Evolutionary conservation across 1,140 invertebrate genomes (phyloP).

Genomic region (Calosoma granatense): DNA sequence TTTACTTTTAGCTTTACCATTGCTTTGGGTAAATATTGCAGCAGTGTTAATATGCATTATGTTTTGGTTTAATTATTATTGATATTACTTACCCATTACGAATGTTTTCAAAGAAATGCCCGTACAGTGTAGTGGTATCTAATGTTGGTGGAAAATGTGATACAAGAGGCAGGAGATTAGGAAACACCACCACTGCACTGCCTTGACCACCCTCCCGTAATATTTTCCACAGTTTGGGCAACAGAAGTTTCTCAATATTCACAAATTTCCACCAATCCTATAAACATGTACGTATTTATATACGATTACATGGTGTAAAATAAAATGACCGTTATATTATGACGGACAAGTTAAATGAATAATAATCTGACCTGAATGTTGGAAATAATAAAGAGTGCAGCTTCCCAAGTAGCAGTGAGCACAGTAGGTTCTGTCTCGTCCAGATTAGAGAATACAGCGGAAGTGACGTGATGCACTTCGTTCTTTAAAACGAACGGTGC

Average conservation of each 20-base stretch:
- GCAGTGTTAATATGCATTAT: conserved; percentile 14
- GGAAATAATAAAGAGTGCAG: conserved; percentile 45
- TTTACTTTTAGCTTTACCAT: too few relatives aligned
- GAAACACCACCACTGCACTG: conserved; percentile 57
- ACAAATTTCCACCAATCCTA: conserved; percentile 59
- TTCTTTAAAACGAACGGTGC: conserved; percentile 34
- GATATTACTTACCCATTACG: conserved; percentile 44
- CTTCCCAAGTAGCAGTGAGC: conserved; percentile 59
- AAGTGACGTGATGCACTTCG: conserved; percentile 45
- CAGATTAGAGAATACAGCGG: conserved; percentile 52
- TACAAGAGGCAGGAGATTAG: conserved; percentile 62
- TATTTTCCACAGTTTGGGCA: conserved; percentile 58
- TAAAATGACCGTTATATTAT: conserved; percentile 27
- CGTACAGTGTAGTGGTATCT: conserved; percentile 46
- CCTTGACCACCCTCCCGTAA: conserved; percentile 56
- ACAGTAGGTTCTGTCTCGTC: conserved; percentile 61
- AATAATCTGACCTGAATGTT: conserved; percentile 43
- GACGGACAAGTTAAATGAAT: conserved; percentile 19
- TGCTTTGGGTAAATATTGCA: too few relatives aligned
- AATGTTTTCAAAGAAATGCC: conserved; percentile 58
- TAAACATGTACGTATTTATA: conserved; percentile 20
- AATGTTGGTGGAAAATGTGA: conserved; percentile 53
- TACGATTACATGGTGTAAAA: conserved; percentile 12
- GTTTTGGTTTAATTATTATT: conserved; percentile 12
- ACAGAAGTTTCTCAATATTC: conserved; percentile 55